phyloP scores from a whole-genome alignment of 2,797 vertebrate genomes.

The Sus cebifrons region DNA sequence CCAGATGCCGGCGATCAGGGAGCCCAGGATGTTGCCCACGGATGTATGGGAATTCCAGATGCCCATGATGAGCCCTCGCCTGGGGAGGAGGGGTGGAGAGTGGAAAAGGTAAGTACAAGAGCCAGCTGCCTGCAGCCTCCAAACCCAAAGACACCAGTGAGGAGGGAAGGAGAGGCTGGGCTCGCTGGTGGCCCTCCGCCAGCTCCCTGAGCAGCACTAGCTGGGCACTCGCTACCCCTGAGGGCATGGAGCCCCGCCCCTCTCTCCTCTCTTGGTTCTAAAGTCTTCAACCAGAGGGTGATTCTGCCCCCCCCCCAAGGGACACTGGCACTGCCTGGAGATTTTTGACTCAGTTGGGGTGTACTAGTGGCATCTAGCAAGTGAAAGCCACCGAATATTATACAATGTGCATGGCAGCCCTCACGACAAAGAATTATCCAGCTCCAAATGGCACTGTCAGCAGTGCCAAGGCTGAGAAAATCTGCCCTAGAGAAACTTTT shows the following conservation, averaged over 20 bases:
- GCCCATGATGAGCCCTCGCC: constrained; percentile 98
- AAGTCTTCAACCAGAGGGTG: not conserved
- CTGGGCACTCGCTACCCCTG: not conserved
- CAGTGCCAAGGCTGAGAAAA: accelerated
- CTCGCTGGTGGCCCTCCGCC: not conserved
- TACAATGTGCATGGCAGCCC: accelerated
- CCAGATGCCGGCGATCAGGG: constrained; percentile 95
- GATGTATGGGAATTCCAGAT: constrained; percentile 99
- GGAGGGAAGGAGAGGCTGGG: no score
- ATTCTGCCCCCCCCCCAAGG: not conserved
- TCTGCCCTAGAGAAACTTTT: not conserved
- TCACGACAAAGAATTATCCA: not conserved
- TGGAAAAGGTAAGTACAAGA: no score
- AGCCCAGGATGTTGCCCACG: constrained; percentile 98
- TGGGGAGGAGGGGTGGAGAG: constrained; percentile 78
- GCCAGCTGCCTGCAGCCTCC: not conserved
- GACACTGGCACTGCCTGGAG: not conserved
- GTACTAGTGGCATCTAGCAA: not conserved
- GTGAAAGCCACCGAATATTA: not conserved
- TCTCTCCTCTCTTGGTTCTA: constrained; percentile 1
- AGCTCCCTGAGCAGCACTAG: not conserved
- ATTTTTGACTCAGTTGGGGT: not conserved
- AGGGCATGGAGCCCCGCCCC: accelerated
- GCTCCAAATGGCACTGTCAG: not conserved
- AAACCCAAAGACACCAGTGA: not conserved